Base-by-base conservation (phyloP, 2,888 invertebrate genomes). In the Napeogenes sylphis region DNA sequence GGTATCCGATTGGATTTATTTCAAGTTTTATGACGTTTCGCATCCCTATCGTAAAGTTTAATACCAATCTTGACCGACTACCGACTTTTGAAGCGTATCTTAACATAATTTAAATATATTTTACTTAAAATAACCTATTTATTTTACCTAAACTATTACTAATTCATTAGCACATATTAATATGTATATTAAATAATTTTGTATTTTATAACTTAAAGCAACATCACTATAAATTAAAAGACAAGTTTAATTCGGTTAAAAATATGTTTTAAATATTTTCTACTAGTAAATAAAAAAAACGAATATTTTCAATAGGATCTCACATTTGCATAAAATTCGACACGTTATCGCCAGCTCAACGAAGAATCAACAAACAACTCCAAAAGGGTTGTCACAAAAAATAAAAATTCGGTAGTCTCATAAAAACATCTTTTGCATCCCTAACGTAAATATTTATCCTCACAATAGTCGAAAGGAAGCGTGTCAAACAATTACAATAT, bases 341-440 rank as follows among this genome's bases (percentile, higher is more conserved):
- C 77, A 78, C 78, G 74, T 74, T 69, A 68, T 72, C 75, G 78
- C 30, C 45, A 63, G 47, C 75, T 80, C 78, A 79, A 81, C 68
- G 58, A 70, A 70, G 70, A 73, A 77, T 73, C 81, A 80, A 82
- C 81, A 82, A 79, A 75, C 75, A 68, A 67, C 66, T 81, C 75
- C 81, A 82, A 85, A 89, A 85, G 87, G 87, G 85, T 87, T 87
- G 79, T 76, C 33, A 79, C 70, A 86, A 88, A 85, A 88, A 89
- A 84, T 86, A 88, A 85, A 88, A 89, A 84, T 86, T 83, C 90
- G 76, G 90, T 90, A 90, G 83, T 73, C 75, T 75, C 76, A 76
- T 81, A 85, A 89, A 90, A 90, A 89, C 81, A 79, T 84, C 76
- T 88, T 90, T 90, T 90, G 90, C 90, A 90, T 89, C 73, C 71